These are phyloP conservation scores for Clavelina lepadiformis DNA, from an alignment of 23 tunicate species.

Conservation along the genomic window DNA sequence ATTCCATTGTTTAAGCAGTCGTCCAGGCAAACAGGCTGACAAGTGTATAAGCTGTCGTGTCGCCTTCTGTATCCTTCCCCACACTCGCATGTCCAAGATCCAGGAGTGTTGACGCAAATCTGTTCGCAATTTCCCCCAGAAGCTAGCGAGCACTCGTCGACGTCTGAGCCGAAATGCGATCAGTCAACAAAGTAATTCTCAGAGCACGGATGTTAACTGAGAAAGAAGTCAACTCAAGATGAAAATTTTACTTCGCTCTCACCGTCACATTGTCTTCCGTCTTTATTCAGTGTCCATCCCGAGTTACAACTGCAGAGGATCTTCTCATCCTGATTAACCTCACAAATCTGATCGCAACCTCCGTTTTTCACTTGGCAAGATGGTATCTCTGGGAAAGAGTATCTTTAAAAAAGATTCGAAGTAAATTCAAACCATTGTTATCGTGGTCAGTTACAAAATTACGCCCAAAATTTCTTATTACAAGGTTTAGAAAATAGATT, in stretches of 20 bases:
- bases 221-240: not conserved
- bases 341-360: slow-evolving; percentile 81
- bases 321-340: slow-evolving; percentile 13
- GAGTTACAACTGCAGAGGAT: slow-evolving; percentile 48
- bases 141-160: slow-evolving; percentile 61
- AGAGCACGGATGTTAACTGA: not conserved
- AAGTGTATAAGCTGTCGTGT: slow-evolving; percentile 41
- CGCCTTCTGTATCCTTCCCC: slow-evolving; percentile 55
- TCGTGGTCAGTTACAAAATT: too few species aligned
- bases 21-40: slow-evolving; percentile 56
- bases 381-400: slow-evolving; percentile 29
- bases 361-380: slow-evolving; percentile 75
- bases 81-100: slow-evolving; percentile 77
- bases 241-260: not conserved
- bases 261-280: slow-evolving; percentile 54
- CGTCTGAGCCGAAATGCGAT: slow-evolving; percentile 23
- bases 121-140: slow-evolving; percentile 74
- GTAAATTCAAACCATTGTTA: too few species aligned
- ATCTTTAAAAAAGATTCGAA: too few species aligned
- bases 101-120: slow-evolving; percentile 65
- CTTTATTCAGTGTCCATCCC: slow-evolving; percentile 39
- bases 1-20: slow-evolving; percentile 72
- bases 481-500: too few species aligned
- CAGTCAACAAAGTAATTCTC: not conserved
- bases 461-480: too few species aligned